Conservation (phyloP, 2,888 invertebrate genomes). For the Ferdinandea cuprea region DNA sequence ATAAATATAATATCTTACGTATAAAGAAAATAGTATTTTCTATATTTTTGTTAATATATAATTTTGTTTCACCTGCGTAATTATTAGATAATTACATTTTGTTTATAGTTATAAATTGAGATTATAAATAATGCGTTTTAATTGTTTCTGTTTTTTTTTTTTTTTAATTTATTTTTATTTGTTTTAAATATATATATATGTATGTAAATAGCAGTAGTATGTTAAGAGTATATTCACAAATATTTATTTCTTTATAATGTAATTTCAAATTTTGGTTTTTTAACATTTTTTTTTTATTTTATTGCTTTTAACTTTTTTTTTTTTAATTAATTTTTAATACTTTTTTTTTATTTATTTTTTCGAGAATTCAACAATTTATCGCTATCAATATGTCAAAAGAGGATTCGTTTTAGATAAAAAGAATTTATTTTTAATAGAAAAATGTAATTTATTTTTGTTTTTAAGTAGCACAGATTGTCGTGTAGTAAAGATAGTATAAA, state of each 20-base stretch:
- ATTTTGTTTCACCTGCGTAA: slow-evolving; percentile 59
- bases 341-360: slow-evolving; percentile 24
- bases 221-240: slow-evolving; percentile 67
- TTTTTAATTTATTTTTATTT: slow-evolving; percentile 40
- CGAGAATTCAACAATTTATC: slow-evolving; percentile 31
- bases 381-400: slow-evolving; percentile 36
- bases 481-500: slow-evolving; percentile 65
- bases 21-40: slow-evolving; percentile 76
- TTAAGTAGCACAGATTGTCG: slow-evolving; percentile 70
- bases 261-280: slow-evolving; percentile 10
- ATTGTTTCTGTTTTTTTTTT: slow-evolving; percentile 35
- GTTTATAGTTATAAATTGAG: slow-evolving; percentile 66
- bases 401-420: slow-evolving; percentile 36
- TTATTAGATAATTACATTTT: slow-evolving; percentile 68
- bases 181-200: slow-evolving; percentile 48
- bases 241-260: slow-evolving; percentile 22
- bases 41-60: slow-evolving; percentile 57
- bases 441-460: slow-evolving; percentile 19
- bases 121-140: slow-evolving; percentile 60
- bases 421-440: slow-evolving; percentile 37
- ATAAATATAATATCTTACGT: slow-evolving; percentile 73
- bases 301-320: slow-evolving; percentile 59
- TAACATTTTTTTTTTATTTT: slow-evolving; percentile 31
- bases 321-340: slow-evolving; percentile 26
- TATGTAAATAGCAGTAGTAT: slow-evolving; percentile 63